Evolutionary conservation across 2,888 invertebrate species (phyloP), one percentile per base, ranked within the genome.

Genomic region (Patella caerulea): DNA sequence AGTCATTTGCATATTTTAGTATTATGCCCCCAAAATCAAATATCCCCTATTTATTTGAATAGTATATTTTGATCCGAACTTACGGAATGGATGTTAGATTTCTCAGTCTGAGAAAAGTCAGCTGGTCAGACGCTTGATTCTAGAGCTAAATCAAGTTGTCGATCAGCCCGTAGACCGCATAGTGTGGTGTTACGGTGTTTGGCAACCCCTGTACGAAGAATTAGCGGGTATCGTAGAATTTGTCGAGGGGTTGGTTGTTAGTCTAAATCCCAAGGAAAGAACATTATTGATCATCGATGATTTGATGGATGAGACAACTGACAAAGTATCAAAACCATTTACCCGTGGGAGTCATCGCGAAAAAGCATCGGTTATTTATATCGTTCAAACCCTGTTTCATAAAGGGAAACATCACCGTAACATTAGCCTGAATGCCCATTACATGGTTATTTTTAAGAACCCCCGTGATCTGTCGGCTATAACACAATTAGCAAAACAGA

Each of bases 111-210:
- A 3, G 2, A 29, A 29, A 3, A 29, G 29, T 29, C 29, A 29
- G 3, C 29, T 29, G 29, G 29, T 29, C 29, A 29, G 29, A 3
- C 29, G 29, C 29, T 29, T 29, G 29, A 29, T 29, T 29, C 29
- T 29, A 29, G 29, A 29, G 3, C 29, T 29, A 29, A 2, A 2
- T 29, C 29, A 29, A 29, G 29, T 29, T 29, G 3, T 29, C 3
- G 29, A 29, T 29, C 29, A 29, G 3, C 2, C 29, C 29, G 29
- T 29, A 29, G 29, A 29, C 3, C 29, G 29, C 3, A 59, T 75
- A 1, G 55, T 75, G 0, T 78, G 72, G 72, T 78, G 75, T 56
- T 78, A 78, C 17, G 69, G 75, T 5, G 75, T 75, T 65, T 74
- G 72, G 72, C 78, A 75, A n/a, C 7, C 53, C 1, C 19, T 56